Evolutionary conservation across 2,113 vertebrate species (phyloP).

Genomic region (Halichoeres trimaculatus): DNA sequence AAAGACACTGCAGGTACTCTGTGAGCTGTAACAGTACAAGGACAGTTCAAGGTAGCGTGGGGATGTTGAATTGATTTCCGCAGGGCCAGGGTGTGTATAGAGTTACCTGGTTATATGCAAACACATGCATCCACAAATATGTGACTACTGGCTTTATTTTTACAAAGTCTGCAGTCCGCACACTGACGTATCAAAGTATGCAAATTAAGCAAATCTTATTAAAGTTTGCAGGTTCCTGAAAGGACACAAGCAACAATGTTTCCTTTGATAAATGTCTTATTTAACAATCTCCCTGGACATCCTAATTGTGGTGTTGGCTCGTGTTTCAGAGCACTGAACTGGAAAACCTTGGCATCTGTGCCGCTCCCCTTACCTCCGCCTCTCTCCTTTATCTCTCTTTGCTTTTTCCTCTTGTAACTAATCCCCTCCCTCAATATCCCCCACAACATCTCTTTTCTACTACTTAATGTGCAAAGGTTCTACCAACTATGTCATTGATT

Average conservation of each 20-base stretch:
- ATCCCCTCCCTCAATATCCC: conserved; percentile 4
- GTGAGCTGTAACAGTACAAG: conserved; percentile 7
- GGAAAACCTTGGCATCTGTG: conserved; percentile 68
- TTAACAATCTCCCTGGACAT: conserved; percentile 64
- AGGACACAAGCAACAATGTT: conserved; percentile 23
- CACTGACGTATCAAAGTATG: conserved; percentile 1
- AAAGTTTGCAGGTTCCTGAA: conserved; percentile 29
- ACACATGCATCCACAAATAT: conserved; percentile 11
- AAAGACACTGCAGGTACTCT: neutral
- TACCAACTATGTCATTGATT: conserved; percentile 16
- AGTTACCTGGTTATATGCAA: conserved; percentile 25
- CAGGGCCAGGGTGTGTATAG: neutral
- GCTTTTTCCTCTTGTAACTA: conserved; percentile 12
- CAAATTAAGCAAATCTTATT: conserved; percentile 12
- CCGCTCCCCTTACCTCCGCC: conserved; percentile 25
- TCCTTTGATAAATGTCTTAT: conserved; percentile 63
- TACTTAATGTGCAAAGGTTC: neutral
- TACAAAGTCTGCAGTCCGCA: rapidly evolving
- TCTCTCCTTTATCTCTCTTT: conserved; percentile 19
- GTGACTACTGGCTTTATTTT: neutral
- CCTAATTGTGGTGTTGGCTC: conserved; percentile 65
- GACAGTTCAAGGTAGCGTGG: conserved; percentile 21
- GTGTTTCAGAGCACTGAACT: conserved; percentile 65
- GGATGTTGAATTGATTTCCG: conserved; percentile 34
- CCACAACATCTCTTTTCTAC: neutral